Evolutionary conservation across 92 coral and sea anemone genomes (phyloP).

Genomic region (Muricea muricata): DNA sequence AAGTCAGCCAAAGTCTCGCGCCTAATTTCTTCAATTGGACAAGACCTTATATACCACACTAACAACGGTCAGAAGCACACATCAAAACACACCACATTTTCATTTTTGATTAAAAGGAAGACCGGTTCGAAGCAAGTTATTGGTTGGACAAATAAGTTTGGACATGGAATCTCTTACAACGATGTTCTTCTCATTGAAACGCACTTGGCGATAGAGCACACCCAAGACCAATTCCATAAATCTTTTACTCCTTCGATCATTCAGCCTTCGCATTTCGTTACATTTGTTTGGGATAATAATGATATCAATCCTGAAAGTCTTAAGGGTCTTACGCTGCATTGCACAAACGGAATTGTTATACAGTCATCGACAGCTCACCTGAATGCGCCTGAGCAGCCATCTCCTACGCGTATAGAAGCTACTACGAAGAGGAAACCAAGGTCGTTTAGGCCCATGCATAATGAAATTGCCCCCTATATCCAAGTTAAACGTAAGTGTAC

Average conservation of each 20-base stretch:
- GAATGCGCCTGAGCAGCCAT: background rate
- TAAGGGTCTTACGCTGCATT: constrained; percentile 1
- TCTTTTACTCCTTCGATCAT: constrained; percentile 18
- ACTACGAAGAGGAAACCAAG: background rate
- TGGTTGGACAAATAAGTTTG: constrained; percentile 32
- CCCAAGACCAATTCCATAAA: background rate
- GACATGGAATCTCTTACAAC: constrained; percentile 18
- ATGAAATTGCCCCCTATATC: background rate
- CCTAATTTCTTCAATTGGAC: background rate
- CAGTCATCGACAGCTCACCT: constrained; percentile 1
- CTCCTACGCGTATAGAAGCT: background rate
- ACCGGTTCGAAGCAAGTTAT: background rate
- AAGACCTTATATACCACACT: background rate
- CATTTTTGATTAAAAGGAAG: background rate
- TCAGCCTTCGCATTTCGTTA: constrained; percentile 29
- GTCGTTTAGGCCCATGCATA: background rate
- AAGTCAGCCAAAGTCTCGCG: background rate
- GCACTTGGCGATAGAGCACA: constrained; percentile 26
- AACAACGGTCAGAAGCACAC: background rate
- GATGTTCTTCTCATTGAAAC: constrained; percentile 26
- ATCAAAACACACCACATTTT: background rate
- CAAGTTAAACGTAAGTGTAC: background rate
- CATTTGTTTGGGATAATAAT: constrained; percentile 28
- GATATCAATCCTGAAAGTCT: constrained; percentile 35
- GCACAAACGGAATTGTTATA: constrained; percentile 24